Evolutionary conservation across 2,113 vertebrate species (phyloP).

Genomic region (Megaptera novaeangliae): DNA sequence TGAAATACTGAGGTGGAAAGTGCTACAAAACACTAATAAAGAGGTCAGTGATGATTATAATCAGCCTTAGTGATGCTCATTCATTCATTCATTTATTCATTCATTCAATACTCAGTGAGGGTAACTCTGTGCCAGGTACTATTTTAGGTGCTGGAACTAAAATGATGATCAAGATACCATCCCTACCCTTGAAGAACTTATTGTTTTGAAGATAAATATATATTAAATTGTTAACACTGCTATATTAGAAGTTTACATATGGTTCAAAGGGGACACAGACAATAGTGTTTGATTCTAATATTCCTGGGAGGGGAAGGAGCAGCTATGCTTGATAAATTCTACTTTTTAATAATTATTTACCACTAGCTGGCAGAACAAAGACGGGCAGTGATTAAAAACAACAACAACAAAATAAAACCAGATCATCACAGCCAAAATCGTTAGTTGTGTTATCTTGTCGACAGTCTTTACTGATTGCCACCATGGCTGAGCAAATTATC

Average conservation of each 20-base stretch:
- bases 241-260: neutral
- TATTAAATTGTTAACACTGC: neutral
- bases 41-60: neutral
- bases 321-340: neutral
- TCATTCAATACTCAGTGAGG: neutral
- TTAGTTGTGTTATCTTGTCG: neutral
- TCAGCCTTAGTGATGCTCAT: neutral
- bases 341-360: neutral
- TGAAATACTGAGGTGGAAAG: neutral
- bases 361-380: neutral
- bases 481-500: neutral
- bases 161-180: neutral
- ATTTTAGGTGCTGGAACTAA: neutral
- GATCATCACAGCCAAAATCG: neutral
- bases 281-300: neutral
- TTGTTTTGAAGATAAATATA: neutral
- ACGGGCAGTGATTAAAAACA: neutral
- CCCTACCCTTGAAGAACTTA: neutral
- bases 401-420: neutral
- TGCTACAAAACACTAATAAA: neutral
- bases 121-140: neutral
- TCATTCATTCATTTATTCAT: neutral
- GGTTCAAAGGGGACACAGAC: neutral
- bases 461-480: neutral
- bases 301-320: neutral